Base-by-base conservation (phyloP, 2,113 vertebrate genomes). In the Todiramphus chloris region DNA sequence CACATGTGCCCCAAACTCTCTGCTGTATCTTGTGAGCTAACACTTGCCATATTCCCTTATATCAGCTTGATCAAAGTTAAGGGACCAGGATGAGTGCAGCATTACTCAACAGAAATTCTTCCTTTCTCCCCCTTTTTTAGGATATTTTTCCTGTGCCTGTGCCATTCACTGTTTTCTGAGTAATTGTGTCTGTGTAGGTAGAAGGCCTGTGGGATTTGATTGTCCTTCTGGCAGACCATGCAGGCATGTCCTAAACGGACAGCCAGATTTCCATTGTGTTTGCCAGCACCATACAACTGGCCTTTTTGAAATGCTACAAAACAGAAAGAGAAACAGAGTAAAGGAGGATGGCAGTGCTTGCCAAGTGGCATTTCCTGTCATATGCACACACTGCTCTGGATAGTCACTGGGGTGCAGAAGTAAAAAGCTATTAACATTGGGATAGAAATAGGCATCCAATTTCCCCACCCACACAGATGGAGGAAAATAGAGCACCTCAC, bases 331-430 rank as follows among this genome's bases (percentile, higher is more conserved):
- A 44, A 82, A 74, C 0, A 33, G 43, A 81, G 31, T n/a, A 66
- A 67, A 79, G 72, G 56, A 94, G 75, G 62, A 60, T 13, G 30
- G 69, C 59, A 90, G n/a, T 16, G 48, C 28, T 85, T 91, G 95
- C 95, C 93, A 87, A 94, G 93, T 78, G 87, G 70, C 87, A 94
- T 80, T 67, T 87, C 43, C 60, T 70, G n/a, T 95, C 94, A 55
- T 70, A 83, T 41, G 37, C 33, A 88, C 63, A 77, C 16, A 31
- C 37, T 85, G 68, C 51, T 84, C 74, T 88, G 84, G 35, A 77
- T 69, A 93, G 85, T 69, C 85, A 44, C 76, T 87, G 90, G 44
- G 75, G 64, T 62, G 16, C 63, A 69, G 16, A 58, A 95, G 74
- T 44, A 86, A 87, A 96, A 96, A 89, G 50, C 64, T 83, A 85